Conservation (phyloP, 2,888 invertebrate species). For the Campoplex capitator region DNA sequence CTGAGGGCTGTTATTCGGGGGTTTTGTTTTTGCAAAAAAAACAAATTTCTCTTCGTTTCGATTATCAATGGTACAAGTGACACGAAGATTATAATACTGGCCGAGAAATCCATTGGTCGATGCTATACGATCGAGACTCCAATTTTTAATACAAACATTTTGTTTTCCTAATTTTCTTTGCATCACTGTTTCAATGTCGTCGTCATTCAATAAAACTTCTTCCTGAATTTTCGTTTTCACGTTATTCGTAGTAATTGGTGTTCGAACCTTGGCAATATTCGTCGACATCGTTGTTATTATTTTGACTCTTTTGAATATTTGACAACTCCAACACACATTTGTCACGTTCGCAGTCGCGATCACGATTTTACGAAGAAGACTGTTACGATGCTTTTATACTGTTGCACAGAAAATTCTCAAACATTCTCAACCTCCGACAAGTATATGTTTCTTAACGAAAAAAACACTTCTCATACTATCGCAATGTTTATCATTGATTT, state of each 20-base stretch:
- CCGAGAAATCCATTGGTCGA: slow-evolving; percentile 73
- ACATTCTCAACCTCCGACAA: neutral
- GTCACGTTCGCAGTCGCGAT: neutral
- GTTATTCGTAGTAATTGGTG: neutral
- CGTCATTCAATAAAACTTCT: slow-evolving; percentile 60
- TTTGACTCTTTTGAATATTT: neutral
- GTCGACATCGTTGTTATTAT: neutral
- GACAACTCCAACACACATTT: neutral
- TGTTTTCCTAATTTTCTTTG: slow-evolving; percentile 66
- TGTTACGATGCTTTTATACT: neutral
- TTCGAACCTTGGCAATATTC: neutral
- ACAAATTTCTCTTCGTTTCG: slow-evolving; percentile 45
- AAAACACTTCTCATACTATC: neutral
- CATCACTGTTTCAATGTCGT: slow-evolving; percentile 70
- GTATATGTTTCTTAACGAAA: neutral
- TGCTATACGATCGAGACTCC: slow-evolving; percentile 68
- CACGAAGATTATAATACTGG: slow-evolving; percentile 69
- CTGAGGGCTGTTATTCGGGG: slow-evolving; percentile 67
- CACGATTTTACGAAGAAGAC: neutral
- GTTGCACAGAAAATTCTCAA: neutral
- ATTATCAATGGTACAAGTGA: slow-evolving; percentile 58
- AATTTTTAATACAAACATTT: slow-evolving; percentile 68
- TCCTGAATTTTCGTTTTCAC: neutral
- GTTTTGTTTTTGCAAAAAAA: slow-evolving; percentile 75
- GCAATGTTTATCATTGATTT: neutral